Evolutionary conservation across 37 sponge, comb jelly and placozoan species (phyloP), one percentile per base, ranked within the genome.

Genomic region (Cliona cf. orientalis): DNA sequence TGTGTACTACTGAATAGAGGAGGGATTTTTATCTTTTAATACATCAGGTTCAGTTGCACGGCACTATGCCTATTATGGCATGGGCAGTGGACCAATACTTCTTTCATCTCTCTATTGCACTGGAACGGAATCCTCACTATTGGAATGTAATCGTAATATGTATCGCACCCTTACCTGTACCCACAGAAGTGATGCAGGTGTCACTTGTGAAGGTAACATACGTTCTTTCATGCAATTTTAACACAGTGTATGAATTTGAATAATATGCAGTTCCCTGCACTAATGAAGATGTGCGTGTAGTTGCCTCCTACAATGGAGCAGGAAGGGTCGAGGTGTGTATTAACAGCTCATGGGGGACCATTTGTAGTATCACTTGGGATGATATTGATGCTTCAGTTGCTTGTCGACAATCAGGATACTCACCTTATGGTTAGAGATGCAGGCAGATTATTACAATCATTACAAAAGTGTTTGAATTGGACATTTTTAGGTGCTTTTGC

Each of bases 101-200:
- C 78, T 80, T 2, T 77, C 39, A 9, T 1, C 22, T 77, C 44
- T 80, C 3, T 17, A 2, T 3, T 76, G 78, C 39, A 60, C 59
- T 76, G 78, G 78, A 76, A 2, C 2, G 21, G 78, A 76, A 31
- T 22, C 46, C 26, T 28, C 32, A 4, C 78, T 76, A n/a, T 38
- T 42, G 3, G 36, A 56, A 29, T 76, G 78, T 76, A 2, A 12
- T 14, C 22, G 25, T 36, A 71, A 65, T 35, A n/a, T 19, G 6
- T 4, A 34, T 65, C 35, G 32, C 19, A 34, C 28, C 26, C 19
- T 23, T 22, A 72, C 17, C 46, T 76, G 78, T 39, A 31, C 29
- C 59, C 78, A 76, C 35, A 12, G 2, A 66, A 65, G 66, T 21
- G 78, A 76, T 59, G 78, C 78, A 33, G 78, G 78, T 35, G 78